phyloP scores from a whole-genome alignment of 2,113 vertebrate genomes.

The Tetrao urogallus region DNA sequence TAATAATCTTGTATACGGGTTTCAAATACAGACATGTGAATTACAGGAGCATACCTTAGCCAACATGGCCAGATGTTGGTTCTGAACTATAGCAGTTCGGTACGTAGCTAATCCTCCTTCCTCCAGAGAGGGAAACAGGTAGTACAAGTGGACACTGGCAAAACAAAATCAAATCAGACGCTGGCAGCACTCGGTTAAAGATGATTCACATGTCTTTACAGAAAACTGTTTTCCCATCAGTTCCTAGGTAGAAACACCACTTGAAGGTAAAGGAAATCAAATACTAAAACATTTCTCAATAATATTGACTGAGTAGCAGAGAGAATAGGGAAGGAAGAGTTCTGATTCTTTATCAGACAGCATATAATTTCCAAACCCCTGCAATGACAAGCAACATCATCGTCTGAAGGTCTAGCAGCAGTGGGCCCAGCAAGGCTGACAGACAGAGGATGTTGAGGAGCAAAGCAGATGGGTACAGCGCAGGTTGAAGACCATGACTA shows the following conservation, averaged over 20 bases:
- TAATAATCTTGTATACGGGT: accelerated
- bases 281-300: background rate
- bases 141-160: slow-evolving; percentile 95
- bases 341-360: background rate
- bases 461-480: background rate
- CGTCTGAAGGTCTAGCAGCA: background rate
- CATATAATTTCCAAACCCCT: background rate
- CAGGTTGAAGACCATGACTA: accelerated
- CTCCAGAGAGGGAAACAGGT: slow-evolving; percentile 94
- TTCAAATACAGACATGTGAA: background rate
- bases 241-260: background rate
- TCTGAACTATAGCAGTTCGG: slow-evolving; percentile 97
- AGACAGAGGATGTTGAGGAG: background rate
- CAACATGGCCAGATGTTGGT: slow-evolving; percentile 97
- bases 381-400: background rate
- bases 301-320: accelerated
- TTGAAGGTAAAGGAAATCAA: background rate
- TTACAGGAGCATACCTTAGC: slow-evolving; percentile 86
- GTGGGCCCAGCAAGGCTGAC: background rate
- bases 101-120: slow-evolving; percentile 97
- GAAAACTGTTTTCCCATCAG: background rate
- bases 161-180: background rate
- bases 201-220: background rate
- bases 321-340: background rate
- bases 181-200: background rate